Base-by-base conservation (phyloP, 1,140 invertebrate species). In the Drosophila murphyi region DNA sequence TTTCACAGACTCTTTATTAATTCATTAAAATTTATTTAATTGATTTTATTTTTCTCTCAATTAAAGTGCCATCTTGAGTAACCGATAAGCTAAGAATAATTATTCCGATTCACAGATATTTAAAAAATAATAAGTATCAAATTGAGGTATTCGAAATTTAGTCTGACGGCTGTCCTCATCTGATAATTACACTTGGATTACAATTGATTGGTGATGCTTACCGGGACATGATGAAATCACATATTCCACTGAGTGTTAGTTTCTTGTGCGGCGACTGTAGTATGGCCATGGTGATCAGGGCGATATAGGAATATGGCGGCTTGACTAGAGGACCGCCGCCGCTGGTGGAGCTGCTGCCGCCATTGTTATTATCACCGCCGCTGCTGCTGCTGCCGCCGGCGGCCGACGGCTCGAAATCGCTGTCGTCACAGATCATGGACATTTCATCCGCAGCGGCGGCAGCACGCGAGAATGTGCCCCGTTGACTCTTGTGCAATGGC, bases 211-310 rank as follows among this genome's bases (percentile, higher is more conserved):
- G 3, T 31, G 32, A 0, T 10, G 90, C 80, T 88, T 34, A 92
- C 74, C 97, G 94, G n/a, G 96, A 97, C 96, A 99, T 99, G 72
- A 99, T 99, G 92, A 99, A 99, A 92, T 99, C 98, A 93, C 98
- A 99, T 68, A 99, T 99, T 12, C 98, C 98, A 83, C 98, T 98
- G 0, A 99, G 94, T 0, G 98, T 99, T 7, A 99, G 93, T 88
- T 98, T 98, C 93, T 99, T 99, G 83, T 98, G 97, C 7, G 98
- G 98, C n/a, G 98, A 98, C 82, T 99, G 98, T 0, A 99, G 94
- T 55, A 99, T 99, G 10, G 98, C 97, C 98, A 99, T 99, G 0
- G 98, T 99, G 79, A 99, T 99, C 1, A 99, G 94, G 0, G 98
- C 98, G 74, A 99, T 99, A 93, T 99, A 99, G 0, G 98, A 99